A percentile compares a stretch with the other conserved stretches of the same genome.
Evolutionary conservation across 2,888 invertebrate species (phyloP).

Genomic region (Eupithecia insigniata): DNA sequence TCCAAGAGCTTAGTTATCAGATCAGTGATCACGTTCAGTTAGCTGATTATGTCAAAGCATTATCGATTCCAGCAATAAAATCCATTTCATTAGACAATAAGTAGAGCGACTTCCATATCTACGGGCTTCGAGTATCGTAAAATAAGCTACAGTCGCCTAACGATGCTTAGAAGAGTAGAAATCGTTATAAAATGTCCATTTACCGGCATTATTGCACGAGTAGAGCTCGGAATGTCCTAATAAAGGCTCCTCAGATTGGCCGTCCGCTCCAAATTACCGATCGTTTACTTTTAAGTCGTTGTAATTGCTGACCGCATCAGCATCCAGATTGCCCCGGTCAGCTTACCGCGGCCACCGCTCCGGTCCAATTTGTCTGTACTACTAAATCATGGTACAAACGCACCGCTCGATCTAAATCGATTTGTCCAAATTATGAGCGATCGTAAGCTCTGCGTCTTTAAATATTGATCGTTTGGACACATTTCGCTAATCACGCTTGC

Average conservation of each 20-base stretch:
- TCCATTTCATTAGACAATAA: conserved; percentile 33
- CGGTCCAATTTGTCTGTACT: conserved; percentile 78
- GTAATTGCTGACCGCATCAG: conserved; percentile 75
- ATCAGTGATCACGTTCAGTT: neutral
- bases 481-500: conserved; percentile 50
- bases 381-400: conserved; percentile 82
- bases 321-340: conserved; percentile 64
- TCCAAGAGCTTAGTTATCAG: neutral
- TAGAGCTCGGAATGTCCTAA: conserved; percentile 51
- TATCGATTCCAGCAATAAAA: conserved; percentile 20
- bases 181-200: conserved; percentile 37
- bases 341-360: conserved; percentile 43
- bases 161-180: conserved; percentile 30
- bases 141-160: conserved; percentile 27
- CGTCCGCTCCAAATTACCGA: conserved; percentile 71
- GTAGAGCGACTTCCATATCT: conserved; percentile 30
- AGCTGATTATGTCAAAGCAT: conserved; percentile 9
- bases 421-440: conserved; percentile 78
- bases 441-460: conserved; percentile 59
- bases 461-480: conserved; percentile 66
- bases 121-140: conserved; percentile 27
- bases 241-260: conserved; percentile 60
- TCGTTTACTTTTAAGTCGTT: conserved; percentile 76
- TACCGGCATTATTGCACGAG: conserved; percentile 39
- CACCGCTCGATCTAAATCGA: conserved; percentile 81